Base-by-base conservation (phyloP, 1,140 invertebrate genomes). In the Piezodorus guildinii region DNA sequence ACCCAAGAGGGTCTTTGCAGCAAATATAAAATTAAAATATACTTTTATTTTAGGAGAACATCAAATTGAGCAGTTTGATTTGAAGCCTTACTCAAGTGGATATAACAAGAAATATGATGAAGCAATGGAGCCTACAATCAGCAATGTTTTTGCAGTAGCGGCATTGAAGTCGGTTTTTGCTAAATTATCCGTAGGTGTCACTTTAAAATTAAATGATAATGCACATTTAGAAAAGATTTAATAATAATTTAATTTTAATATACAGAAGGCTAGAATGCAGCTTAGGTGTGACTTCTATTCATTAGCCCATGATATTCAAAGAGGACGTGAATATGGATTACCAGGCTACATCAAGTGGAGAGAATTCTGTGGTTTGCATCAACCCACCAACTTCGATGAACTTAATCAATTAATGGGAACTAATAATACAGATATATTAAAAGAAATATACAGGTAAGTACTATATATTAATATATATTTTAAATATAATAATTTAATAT, bases 261-360 rank as follows among this genome's bases (percentile, higher is more conserved):
- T 39, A 5, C 9, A 39, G 34, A 39, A 39, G 12, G 34, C 34
- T 10, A 39, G 34, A 39, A 12, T 12, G 34, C 34, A 39, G 9
- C 34, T 39, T 23, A 49, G 70, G 39, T 88, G 85, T 69, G 89
- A 89, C 0, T 73, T 94, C 3, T 90, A 95, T 77, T 74, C 94
- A 66, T 87, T 91, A 0, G 87, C 90, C 0, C 76, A 93, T 58
- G 93, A 94, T 73, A 88, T 94, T 65, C 88, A 92, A 71, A 79
- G 90, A 51, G 93, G 91, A 0, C 75, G 93, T 25, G 93, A 96
- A 77, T 90, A 94, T 73, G 93, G 92, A 0, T 76, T 95, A 19
- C 85, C 90, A 0, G 74, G 84, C 0, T 96, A 96, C 75, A 80
- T 82, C 0, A 76, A 77, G 12, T 94, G 85, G 81, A 77, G 90